Percentiles rank a stretch among this genome's conserved stretches.
These are phyloP conservation scores for Halocaridina rubra DNA, from an alignment of 2,888 invertebrate genomes.

Conservation along the genomic window DNA sequence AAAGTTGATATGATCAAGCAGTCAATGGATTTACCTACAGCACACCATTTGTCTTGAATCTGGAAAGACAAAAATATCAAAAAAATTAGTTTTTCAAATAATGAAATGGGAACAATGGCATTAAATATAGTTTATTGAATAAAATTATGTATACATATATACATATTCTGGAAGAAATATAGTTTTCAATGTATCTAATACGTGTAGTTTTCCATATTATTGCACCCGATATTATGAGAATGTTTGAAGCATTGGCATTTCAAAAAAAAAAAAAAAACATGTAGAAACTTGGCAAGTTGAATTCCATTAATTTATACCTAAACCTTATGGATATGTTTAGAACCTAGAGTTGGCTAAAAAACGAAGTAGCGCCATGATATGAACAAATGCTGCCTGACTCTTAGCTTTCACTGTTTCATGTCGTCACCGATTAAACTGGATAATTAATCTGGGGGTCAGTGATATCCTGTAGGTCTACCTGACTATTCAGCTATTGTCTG, in stretches of 20 bases:
- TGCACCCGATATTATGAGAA: not conserved
- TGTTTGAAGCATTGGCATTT: not conserved
- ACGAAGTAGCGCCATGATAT: not conserved
- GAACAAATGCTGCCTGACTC: conserved; percentile 7
- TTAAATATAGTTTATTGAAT: not conserved
- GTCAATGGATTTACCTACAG: not conserved
- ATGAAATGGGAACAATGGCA: not conserved
- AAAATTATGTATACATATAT: no score
- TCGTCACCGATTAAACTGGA: no score
- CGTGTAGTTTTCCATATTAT: conserved; percentile 5
- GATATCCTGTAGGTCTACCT: no score
- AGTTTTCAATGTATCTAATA: not conserved
- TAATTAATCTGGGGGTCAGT: no score
- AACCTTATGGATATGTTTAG: not conserved
- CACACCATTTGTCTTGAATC: no score
- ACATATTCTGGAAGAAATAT: not conserved
- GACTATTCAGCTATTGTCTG: no score
- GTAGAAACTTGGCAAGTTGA: conserved; percentile 4
- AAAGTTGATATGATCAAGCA: not conserved
- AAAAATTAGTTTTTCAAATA: not conserved
- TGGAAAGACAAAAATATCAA: not conserved
- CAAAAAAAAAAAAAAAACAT: not conserved
- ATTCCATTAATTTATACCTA: not conserved
- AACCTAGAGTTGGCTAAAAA: not conserved
- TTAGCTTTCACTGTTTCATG: no score